Conservation (phyloP, 2,888 invertebrate genomes). For the Dione juno region DNA sequence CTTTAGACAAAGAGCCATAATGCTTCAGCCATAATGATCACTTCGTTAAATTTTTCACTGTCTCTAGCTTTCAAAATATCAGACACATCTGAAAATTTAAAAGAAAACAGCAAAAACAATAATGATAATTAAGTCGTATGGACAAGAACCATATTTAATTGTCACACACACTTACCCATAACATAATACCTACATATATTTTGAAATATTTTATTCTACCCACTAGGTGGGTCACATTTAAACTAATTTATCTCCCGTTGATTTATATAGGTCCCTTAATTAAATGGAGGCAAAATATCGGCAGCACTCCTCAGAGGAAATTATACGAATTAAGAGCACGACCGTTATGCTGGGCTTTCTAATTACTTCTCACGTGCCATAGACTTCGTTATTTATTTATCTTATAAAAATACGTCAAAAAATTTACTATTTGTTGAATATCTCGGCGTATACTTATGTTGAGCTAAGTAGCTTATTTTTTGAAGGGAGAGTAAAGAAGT, state of each 20-base stretch:
- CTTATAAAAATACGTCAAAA: neutral
- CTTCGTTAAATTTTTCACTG: neutral
- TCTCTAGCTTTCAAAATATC: neutral
- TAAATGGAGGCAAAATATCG: conserved; percentile 57
- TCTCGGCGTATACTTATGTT: neutral
- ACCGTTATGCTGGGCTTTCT: conserved; percentile 37
- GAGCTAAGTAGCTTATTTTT: neutral
- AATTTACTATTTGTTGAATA: neutral
- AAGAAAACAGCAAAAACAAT: neutral
- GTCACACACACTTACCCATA: neutral
- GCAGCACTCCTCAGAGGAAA: conserved; percentile 47
- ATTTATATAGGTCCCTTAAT: conserved; percentile 61
- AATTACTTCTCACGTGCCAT: conserved; percentile 32
- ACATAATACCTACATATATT: neutral
- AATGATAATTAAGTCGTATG: neutral
- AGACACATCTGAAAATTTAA: neutral
- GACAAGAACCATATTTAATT: neutral
- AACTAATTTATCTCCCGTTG: conserved; percentile 69
- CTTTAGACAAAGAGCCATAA: no score
- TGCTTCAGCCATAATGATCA: neutral
- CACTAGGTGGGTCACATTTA: conserved; percentile 51
- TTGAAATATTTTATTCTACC: conserved; percentile 27
- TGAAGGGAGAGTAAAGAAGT: no score
- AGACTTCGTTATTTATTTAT: neutral
- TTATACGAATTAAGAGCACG: conserved; percentile 47